Conservation (phyloP, 2,113 vertebrate genomes). For the Cavia aperea region DNA sequence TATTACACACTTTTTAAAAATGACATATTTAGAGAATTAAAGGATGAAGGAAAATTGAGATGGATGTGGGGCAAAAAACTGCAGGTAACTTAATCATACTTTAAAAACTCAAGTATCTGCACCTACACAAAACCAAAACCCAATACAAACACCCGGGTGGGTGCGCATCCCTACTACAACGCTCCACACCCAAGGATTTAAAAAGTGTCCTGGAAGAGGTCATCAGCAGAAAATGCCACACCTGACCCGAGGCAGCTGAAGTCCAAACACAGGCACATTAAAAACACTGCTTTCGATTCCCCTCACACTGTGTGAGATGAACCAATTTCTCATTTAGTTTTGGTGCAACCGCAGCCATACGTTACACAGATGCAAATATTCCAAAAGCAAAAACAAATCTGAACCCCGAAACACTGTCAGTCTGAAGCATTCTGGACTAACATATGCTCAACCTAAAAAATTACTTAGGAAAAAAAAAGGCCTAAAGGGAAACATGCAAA, state of each 20-base stretch:
- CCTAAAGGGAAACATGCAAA: not conserved
- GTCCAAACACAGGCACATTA: not conserved
- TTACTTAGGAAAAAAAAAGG: not conserved
- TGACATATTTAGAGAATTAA: not conserved
- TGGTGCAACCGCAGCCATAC: not conserved
- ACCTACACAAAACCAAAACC: not conserved
- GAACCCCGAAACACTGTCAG: not conserved
- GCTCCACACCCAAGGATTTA: not conserved
- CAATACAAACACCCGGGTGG: not conserved
- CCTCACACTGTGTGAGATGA: not conserved
- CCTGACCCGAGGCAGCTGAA: not conserved
- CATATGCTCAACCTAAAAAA: not conserved
- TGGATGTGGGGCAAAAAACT: not conserved
- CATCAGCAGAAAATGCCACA: not conserved
- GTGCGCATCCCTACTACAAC: not conserved
- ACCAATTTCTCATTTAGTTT: not conserved
- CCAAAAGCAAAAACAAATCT: not conserved
- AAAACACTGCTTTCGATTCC: not conserved
- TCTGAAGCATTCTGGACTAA: not conserved
- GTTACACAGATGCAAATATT: not conserved
- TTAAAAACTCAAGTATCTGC: not conserved
- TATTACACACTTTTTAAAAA: not conserved
- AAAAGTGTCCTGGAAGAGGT: too few species aligned
- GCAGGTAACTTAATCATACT: not conserved
- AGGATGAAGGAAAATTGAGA: not conserved